phyloP scores from a whole-genome alignment of 2,113 vertebrate species.

The Dicaeum eximium region DNA sequence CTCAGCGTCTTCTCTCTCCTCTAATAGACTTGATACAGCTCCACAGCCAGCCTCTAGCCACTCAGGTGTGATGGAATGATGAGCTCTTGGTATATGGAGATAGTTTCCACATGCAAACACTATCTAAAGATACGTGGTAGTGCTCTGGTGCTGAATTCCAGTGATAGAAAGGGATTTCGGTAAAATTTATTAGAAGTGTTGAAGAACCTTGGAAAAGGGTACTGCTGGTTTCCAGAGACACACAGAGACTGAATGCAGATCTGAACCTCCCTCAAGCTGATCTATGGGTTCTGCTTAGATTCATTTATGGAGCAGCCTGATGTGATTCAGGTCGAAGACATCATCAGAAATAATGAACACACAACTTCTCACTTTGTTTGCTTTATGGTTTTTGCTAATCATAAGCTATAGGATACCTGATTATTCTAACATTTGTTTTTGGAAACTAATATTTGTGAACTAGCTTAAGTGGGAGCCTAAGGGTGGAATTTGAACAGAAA shows the following conservation, averaged over 20 bases:
- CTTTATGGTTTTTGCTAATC: not conserved
- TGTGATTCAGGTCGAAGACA: not conserved
- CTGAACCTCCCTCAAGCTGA: not conserved
- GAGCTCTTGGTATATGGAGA: not conserved
- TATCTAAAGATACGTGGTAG: fast-evolving
- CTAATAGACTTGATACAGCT: not conserved
- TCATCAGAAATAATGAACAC: not conserved
- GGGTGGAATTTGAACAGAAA: not conserved
- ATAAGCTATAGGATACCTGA: not conserved
- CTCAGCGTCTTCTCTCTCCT: not conserved
- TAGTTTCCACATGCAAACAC: not conserved
- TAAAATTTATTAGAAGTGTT: not conserved
- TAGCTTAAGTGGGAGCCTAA: not conserved
- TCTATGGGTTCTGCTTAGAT: not conserved
- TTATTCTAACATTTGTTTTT: not conserved
- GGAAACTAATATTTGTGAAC: not conserved
- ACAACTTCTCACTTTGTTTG: not conserved
- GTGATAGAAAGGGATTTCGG: not conserved
- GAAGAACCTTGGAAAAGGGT: not conserved
- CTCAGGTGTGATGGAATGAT: not conserved
- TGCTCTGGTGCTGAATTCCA: not conserved
- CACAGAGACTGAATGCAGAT: not conserved
- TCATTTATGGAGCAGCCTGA: not conserved
- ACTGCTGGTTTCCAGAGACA: not conserved
- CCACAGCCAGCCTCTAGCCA: not conserved